Base-by-base conservation (phyloP, 2,888 invertebrate species). In the Phyllotreta cruciferae region DNA sequence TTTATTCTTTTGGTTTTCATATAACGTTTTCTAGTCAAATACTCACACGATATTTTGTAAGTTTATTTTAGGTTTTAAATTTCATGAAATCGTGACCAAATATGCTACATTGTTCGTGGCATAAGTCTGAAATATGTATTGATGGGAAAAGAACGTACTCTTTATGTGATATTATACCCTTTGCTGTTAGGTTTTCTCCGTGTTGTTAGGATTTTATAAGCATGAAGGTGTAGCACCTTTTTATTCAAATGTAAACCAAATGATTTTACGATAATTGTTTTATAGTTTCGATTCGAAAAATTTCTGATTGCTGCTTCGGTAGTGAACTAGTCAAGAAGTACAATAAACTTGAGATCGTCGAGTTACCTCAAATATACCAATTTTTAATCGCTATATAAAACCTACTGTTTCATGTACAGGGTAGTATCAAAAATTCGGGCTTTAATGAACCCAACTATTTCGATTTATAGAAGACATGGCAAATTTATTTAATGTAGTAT, bases 121-220 rank as follows among this genome's bases (percentile, higher is more conserved):
- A 61, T 69, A 78, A 78, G 78, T 78, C 78, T 78, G 78, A 78
- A 70, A 70, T 75, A 56, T 44, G 36, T 44, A 68, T 73, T 44
- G 35, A 1, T 45, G 42, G 8, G n/a, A 56, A 56, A 56, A 10
- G 36, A 41, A 44, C 36, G 73, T 76, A 75, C 74, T 74, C 72
- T 75, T 68, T 71, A 75, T 78, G 78, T 78, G 78, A 78, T 78
- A 78, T 72, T 74, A 72, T 74, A 74, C 66, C 73, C 71, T 71
- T 68, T 70, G 68, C 65, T 70, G 55, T 53, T 56, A 57, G 24
- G 24, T 61, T 58, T 47, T 24, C 24, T 35, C 14, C 37, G 44
- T 36, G 44, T 56, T 9, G 14, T 38, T 14, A 9, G 24, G 13
- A 37, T 41, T 39, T 35, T 47, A 37, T 47, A 56, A 47, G n/a